These are phyloP conservation scores for Colossoma macropomum DNA, from an alignment of 2,113 vertebrate genomes.

Conservation along the genomic window DNA sequence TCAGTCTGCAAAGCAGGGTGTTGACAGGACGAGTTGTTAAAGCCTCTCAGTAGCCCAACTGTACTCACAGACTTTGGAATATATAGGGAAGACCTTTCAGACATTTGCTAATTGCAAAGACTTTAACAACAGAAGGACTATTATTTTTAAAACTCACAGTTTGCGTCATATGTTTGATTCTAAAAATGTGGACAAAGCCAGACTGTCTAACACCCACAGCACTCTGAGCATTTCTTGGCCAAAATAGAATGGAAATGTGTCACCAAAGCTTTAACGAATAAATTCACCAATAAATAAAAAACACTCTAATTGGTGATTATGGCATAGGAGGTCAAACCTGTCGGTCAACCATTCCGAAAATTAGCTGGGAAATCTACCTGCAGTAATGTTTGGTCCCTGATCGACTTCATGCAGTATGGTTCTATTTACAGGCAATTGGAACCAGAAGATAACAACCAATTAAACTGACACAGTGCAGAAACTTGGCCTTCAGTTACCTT, in stretches of 20 bases:
- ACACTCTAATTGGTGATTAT: background rate
- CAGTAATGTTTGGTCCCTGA: background rate
- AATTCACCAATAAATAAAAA: background rate
- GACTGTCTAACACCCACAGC: background rate
- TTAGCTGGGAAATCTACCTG: background rate
- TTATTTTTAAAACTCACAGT: background rate
- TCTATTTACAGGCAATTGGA: slow-evolving; percentile 9
- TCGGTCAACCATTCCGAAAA: background rate
- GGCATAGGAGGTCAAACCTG: background rate
- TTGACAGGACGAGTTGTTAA: slow-evolving; percentile 34
- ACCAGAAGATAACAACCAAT: slow-evolving; percentile 20
- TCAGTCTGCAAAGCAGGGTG: slow-evolving; percentile 2
- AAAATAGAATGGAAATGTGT: background rate
- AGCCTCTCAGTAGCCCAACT: slow-evolving; percentile 5
- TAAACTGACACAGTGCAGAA: slow-evolving; percentile 40
- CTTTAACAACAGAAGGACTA: background rate
- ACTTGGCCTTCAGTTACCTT: slow-evolving; percentile 43
- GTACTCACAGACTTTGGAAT: background rate
- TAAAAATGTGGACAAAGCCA: background rate
- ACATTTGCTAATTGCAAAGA: background rate
- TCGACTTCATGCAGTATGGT: background rate
- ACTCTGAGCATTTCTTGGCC: background rate
- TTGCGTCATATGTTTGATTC: slow-evolving; percentile 5
- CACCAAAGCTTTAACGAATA: slow-evolving; percentile 4
- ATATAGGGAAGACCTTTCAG: slow-evolving; percentile 2